These are phyloP conservation scores for Panulirus ornatus DNA, from an alignment of 1,140 invertebrate species.

Conservation along the genomic window DNA sequence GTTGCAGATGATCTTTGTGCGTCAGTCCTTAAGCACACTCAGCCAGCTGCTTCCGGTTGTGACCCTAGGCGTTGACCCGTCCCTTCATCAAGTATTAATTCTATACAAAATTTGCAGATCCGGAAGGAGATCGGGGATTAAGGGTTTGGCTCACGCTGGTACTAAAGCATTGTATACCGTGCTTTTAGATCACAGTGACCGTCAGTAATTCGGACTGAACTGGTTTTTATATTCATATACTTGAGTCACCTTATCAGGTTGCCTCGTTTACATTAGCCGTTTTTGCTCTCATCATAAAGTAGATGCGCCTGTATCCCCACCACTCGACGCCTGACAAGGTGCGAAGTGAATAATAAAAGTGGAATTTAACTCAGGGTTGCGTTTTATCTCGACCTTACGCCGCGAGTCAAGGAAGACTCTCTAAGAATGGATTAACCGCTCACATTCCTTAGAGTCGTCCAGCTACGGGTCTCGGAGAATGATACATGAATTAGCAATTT, in stretches of 20 bases:
- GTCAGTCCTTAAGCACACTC: no score
- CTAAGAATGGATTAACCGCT: no score
- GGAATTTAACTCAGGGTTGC: neutral
- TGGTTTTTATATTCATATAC: neutral
- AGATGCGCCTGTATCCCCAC: neutral
- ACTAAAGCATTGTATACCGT: constrained; percentile 2
- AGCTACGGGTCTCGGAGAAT: no score
- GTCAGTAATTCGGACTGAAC: constrained; percentile 12
- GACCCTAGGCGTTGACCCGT: neutral
- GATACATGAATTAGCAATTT: no score
- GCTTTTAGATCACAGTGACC: neutral
- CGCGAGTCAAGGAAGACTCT: no score
- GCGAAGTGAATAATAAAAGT: neutral
- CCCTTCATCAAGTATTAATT: constrained; percentile 1
- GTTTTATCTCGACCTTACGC: neutral
- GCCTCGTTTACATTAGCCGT: neutral
- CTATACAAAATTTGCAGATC: neutral
- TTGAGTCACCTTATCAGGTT: neutral
- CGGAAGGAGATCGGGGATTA: neutral
- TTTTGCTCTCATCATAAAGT: neutral
- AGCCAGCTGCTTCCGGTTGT: no score
- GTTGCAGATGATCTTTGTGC: no score
- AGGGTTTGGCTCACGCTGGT: neutral
- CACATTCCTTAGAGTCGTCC: no score
- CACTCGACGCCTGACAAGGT: neutral